These are phyloP conservation scores for Spialia ferax DNA, from an alignment of 2,888 invertebrate genomes.

Conservation along the genomic window DNA sequence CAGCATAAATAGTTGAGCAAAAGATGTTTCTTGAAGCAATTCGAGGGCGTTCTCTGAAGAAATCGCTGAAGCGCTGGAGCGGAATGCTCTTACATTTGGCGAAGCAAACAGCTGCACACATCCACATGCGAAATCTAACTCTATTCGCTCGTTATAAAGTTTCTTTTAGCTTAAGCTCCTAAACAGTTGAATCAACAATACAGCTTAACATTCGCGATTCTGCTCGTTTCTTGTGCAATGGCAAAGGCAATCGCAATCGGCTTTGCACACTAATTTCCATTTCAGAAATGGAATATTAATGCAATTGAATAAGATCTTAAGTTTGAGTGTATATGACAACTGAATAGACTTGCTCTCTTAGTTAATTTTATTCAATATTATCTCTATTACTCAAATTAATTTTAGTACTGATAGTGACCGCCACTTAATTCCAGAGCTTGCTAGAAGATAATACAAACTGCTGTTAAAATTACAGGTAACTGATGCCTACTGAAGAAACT, in stretches of 20 bases:
- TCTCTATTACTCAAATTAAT: too few relatives aligned
- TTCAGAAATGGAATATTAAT: conserved; percentile 38
- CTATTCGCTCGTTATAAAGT: conserved; percentile 17
- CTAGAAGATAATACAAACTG: too few relatives aligned
- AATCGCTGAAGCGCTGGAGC: conserved; percentile 34
- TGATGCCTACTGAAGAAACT: too few relatives aligned
- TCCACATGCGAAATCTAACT: conserved; percentile 4
- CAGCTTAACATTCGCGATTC: conserved; percentile 38
- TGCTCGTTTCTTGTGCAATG: conserved; percentile 34
- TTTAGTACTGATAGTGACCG: too few relatives aligned
- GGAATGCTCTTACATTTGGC: conserved; percentile 35
- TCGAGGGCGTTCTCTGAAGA: conserved; percentile 27
- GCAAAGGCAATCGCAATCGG: conserved; percentile 34
- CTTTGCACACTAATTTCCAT: conserved; percentile 40
- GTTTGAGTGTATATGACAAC: conserved; percentile 22
- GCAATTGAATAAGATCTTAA: conserved; percentile 34
- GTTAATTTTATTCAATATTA: not conserved
- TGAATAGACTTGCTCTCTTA: conserved; percentile 9
- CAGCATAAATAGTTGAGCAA: conserved; percentile 34
- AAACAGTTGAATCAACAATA: conserved; percentile 34
- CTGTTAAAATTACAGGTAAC: too few relatives aligned
- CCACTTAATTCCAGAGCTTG: too few relatives aligned
- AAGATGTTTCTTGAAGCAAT: conserved; percentile 32
- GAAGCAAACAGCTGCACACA: conserved; percentile 15
- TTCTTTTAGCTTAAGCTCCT: not conserved